Evolutionary conservation across 2,113 vertebrate genomes (phyloP).

Genomic region (human (Homo sapiens)): DNA sequence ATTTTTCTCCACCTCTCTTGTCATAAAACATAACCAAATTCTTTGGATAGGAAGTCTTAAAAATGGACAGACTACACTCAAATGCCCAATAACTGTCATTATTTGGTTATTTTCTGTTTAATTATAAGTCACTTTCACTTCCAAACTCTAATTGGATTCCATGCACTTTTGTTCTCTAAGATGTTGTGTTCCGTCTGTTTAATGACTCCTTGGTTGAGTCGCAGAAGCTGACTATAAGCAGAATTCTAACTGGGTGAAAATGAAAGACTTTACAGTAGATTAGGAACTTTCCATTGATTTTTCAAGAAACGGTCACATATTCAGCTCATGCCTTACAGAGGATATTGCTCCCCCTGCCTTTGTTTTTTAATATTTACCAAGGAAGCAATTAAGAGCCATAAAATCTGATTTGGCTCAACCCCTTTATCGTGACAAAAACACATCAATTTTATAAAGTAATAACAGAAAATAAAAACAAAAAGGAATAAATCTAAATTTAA

Average conservation of each 20-base stretch:
- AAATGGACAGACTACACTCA: background rate
- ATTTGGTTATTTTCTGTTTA: background rate
- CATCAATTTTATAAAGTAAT: background rate
- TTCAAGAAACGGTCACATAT: background rate
- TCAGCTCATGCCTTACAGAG: background rate
- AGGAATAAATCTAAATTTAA: background rate
- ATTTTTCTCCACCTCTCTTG: background rate
- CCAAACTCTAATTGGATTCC: background rate
- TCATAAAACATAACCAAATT: background rate
- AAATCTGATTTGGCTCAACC: background rate
- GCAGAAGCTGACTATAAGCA: background rate
- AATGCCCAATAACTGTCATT: background rate
- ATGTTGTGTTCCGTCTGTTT: background rate
- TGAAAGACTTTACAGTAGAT: background rate
- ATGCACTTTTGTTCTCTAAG: background rate
- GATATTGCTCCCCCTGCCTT: background rate
- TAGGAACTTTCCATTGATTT: background rate
- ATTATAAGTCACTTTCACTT: constrained; percentile 1
- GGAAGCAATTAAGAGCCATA: background rate
- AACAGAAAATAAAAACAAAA: background rate
- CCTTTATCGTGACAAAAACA: background rate
- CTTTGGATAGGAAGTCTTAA: background rate
- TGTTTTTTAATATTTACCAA: background rate
- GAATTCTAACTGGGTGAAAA: background rate
- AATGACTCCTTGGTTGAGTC: background rate